These are phyloP conservation scores for Aplysina aerophoba DNA, from an alignment of 37 sponge, comb jelly and placozoan genomes.

Conservation along the genomic window DNA sequence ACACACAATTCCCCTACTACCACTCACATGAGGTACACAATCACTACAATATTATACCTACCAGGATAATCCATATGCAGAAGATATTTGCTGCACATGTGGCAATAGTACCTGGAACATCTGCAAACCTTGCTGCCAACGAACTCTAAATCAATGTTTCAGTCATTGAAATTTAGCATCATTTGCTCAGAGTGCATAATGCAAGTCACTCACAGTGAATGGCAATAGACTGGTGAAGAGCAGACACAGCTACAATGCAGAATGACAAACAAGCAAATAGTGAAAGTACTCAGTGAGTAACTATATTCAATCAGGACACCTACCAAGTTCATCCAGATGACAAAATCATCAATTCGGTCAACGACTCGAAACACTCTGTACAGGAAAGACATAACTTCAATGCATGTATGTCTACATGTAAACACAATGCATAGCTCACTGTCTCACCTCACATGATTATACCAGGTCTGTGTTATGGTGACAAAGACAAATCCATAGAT, in stretches of 20 bases:
- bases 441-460: constrained; percentile 50
- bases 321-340: constrained; percentile 75
- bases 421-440: not conserved
- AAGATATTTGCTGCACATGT: constrained; percentile 40
- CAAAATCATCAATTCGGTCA: constrained; percentile 63
- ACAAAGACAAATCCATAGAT: constrained; percentile 55
- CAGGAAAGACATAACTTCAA: not conserved
- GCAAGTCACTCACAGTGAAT: constrained; percentile 34
- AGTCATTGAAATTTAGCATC: not conserved
- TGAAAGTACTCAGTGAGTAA: not conserved
- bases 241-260: constrained; percentile 44
- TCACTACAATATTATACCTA: not conserved
- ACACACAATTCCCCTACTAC: not conserved
- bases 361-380: constrained; percentile 59
- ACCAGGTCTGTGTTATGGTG: constrained; percentile 60
- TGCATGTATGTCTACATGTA: not conserved
- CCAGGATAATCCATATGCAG: constrained; percentile 40
- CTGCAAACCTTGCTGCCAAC: not conserved
- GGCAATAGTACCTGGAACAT: constrained; percentile 35
- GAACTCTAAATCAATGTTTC: not conserved
- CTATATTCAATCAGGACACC: not conserved
- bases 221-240: constrained; percentile 58
- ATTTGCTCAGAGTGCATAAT: not conserved
- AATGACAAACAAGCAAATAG: not conserved
- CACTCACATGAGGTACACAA: not conserved